These are phyloP conservation scores for Machimus rusticus DNA, from an alignment of 2,888 invertebrate species.

Conservation along the genomic window DNA sequence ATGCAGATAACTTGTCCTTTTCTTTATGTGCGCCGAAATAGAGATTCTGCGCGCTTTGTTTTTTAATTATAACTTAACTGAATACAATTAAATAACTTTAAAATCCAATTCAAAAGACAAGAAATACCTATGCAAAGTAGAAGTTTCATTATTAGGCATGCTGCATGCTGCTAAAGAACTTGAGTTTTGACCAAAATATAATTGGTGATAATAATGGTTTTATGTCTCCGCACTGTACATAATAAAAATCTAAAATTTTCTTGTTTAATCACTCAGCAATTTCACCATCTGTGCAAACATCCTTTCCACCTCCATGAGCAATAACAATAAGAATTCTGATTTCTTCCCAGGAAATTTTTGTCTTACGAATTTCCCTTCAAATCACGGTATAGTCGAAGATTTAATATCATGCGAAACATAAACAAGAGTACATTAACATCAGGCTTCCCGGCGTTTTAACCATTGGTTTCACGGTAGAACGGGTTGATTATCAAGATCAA, in stretches of 20 bases:
- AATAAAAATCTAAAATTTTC: not conserved
- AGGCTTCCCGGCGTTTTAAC: not conserved
- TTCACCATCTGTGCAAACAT: not conserved
- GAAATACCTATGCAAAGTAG: too few species aligned
- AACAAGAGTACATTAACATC: conserved; percentile 12
- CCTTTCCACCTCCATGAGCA: not conserved
- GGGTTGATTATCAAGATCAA: conserved; percentile 20
- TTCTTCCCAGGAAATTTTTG: not conserved
- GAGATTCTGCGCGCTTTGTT: too few species aligned
- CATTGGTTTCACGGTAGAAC: not conserved
- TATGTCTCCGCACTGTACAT: not conserved
- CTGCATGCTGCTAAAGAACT: too few species aligned
- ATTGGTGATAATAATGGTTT: not conserved
- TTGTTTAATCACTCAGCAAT: not conserved
- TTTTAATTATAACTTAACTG: too few species aligned
- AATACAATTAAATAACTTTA: too few species aligned
- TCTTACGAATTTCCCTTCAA: not conserved
- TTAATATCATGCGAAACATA: not conserved
- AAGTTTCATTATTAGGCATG: too few species aligned
- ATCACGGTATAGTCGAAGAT: not conserved
- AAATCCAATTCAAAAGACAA: too few species aligned
- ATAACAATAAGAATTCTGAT: not conserved
- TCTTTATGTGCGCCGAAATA: too few species aligned
- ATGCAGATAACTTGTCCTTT: too few species aligned
- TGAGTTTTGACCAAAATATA: not conserved